Base-by-base conservation (phyloP, 2,113 vertebrate species). In the Psettodes erumei region DNA sequence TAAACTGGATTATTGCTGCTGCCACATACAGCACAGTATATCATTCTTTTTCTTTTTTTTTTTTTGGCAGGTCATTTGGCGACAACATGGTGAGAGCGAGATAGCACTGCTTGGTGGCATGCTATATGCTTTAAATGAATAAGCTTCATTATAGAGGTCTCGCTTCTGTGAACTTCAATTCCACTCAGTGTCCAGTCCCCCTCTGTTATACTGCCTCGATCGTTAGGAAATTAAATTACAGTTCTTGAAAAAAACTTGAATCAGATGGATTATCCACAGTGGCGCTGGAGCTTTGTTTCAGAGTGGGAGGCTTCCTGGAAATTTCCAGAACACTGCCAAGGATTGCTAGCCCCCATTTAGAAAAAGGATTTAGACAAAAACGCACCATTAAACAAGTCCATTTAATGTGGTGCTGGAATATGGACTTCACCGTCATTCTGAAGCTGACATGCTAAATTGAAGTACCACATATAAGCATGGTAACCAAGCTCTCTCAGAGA, bases 221-320 rank as follows among this genome's bases (percentile, higher is more conserved):
- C 70, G 61, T 85, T 70, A 77, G 70, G 76, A 87, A 92, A 93
- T 92, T 74, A 87, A 93, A 93, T 93, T 91, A 92, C 67, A 59
- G 48, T 56, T 60, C 43, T 77, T 76, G 51, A 82, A 87, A 78
- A 83, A 87, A 79, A n/a, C 71, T 78, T 71, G 70, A 89, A 83
- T 85, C 83, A 83, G 86, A 90, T 90, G 82, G 86, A 92, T 91
- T 89, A 90, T 89, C 61, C 85, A 81, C 61, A 54, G 67, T 59
- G 27, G 55, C 32, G n/a, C 75, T 27, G 72, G 74, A 33, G 66
- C 55, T 87, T 73, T 79, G 38, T 64, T 82, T 80, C 77, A 77
- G 64, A 78, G 72, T 70, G 38, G 58, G 70, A 67, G 72, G 58
- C 53, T 63, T 77, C 43, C 42, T 65, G 72, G 58, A 86, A 75